Conservation (phyloP, 2,888 invertebrate genomes). For the Melinaea menophilus region DNA sequence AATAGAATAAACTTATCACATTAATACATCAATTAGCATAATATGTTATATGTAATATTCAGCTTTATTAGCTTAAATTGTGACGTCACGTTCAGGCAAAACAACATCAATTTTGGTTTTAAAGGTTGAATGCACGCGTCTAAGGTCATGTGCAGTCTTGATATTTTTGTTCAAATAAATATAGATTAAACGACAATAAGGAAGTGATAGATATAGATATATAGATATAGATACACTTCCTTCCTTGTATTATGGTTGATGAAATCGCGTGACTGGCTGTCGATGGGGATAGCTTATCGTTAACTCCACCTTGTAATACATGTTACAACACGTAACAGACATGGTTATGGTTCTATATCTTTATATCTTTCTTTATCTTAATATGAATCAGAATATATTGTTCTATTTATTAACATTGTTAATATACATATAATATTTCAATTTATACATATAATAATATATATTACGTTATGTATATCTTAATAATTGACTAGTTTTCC, state of each 20-base stretch:
- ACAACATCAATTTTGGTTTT: no score
- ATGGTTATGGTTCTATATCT: slow-evolving; percentile 27
- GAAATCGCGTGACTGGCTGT: slow-evolving; percentile 39
- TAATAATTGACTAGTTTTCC: no score
- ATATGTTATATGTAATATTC: no score
- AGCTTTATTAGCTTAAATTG: no score
- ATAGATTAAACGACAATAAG: slow-evolving; percentile 3
- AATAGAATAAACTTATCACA: no score
- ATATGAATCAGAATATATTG: slow-evolving; percentile 3
- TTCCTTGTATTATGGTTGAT: slow-evolving; percentile 12
- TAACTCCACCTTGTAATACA: slow-evolving; percentile 44
- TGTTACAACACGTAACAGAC: slow-evolving; percentile 47
- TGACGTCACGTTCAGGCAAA: no score
- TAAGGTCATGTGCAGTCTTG: neutral
- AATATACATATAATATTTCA: neutral
- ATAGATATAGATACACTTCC: neutral
- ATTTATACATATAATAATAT: no score
- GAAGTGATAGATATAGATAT: slow-evolving; percentile 1
- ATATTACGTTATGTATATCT: no score
- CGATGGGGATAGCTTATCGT: slow-evolving; percentile 54
- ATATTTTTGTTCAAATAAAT: neutral
- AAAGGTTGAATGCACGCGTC: neutral
- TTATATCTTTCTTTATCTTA: slow-evolving; percentile 25
- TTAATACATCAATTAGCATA: no score
- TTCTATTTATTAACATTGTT: no score